Percentiles rank a stretch among this genome's conserved stretches.
Evolutionary conservation across 2,888 invertebrate species (phyloP).

Genomic region (Nebria brevicollis): DNA sequence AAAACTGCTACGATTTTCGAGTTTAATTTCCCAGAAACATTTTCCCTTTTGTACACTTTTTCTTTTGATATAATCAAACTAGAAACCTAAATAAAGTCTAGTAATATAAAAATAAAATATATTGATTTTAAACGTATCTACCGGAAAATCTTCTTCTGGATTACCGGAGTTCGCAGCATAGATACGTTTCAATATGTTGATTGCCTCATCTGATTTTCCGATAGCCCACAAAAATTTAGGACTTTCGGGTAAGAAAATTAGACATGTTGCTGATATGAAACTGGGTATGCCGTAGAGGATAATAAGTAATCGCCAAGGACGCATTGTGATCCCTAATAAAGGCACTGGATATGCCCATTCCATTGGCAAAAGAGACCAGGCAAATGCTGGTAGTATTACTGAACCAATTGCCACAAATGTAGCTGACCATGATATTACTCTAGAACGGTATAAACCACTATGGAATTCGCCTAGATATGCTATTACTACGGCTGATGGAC

Average conservation of each 20-base stretch:
- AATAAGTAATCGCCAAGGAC: conserved; percentile 60
- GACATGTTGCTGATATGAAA: conserved; percentile 55
- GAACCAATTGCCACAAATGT: conserved; percentile 61
- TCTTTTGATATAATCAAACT: conserved; percentile 16
- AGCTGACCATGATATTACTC: conserved; percentile 61
- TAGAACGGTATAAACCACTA: conserved; percentile 62
- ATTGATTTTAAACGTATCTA: conserved; percentile 45
- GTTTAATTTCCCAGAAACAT: background rate
- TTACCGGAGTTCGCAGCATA: conserved; percentile 58
- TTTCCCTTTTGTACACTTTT: background rate
- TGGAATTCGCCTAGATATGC: conserved; percentile 68
- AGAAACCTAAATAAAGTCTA: conserved; percentile 1
- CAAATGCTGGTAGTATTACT: conserved; percentile 59
- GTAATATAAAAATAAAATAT: background rate
- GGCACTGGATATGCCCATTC: conserved; percentile 61
- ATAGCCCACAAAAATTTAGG: conserved; percentile 60
- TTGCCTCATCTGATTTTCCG: conserved; percentile 56
- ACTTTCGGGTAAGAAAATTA: conserved; percentile 60
- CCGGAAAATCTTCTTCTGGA: conserved; percentile 56
- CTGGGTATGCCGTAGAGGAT: conserved; percentile 58
- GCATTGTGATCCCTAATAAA: conserved; percentile 61
- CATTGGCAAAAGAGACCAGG: conserved; percentile 59
- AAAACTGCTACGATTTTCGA: conserved; percentile 49
- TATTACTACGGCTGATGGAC: conserved; percentile 65
- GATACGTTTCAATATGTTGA: conserved; percentile 56